These are phyloP conservation scores for Atopsyche davidsoni DNA, from an alignment of 1,140 invertebrate genomes.

Conservation along the genomic window DNA sequence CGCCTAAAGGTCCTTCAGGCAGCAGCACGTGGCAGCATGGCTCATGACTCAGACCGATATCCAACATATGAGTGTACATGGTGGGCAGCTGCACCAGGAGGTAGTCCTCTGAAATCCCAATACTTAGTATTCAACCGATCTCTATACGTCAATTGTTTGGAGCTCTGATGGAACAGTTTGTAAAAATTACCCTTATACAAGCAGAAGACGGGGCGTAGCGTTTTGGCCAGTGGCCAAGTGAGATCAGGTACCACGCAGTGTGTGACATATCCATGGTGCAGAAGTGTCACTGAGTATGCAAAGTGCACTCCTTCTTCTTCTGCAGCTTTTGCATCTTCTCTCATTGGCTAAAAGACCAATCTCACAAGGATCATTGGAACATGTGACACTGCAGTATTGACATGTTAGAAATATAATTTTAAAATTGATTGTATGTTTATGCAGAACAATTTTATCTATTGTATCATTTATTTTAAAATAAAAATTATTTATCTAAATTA, in stretches of 20 bases:
- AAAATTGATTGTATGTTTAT: too few relatives aligned
- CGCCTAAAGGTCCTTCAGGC: constrained; percentile 50
- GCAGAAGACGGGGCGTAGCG: constrained; percentile 66
- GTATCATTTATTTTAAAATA: too few relatives aligned
- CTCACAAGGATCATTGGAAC: too few relatives aligned
- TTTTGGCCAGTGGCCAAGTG: constrained; percentile 66
- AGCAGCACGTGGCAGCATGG: constrained; percentile 72
- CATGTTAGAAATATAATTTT: too few relatives aligned
- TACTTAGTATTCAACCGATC: constrained; percentile 3
- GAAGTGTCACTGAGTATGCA: constrained; percentile 72
- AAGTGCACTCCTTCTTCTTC: constrained; percentile 71
- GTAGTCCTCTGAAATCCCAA: constrained; percentile 55
- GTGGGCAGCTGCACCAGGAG: constrained; percentile 71
- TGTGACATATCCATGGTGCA: constrained; percentile 75
- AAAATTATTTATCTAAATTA: too few relatives aligned
- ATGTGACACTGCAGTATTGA: too few relatives aligned
- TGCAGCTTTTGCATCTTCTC: too few relatives aligned
- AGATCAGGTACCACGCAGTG: constrained; percentile 75
- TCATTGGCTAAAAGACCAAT: too few relatives aligned
- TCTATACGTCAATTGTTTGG: constrained; percentile 9
- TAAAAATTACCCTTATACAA: constrained; percentile 54
- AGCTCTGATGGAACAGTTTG: not conserved
- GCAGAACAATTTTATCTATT: too few relatives aligned
- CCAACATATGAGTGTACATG: constrained; percentile 71
- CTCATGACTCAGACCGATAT: constrained; percentile 72